phyloP scores from a whole-genome alignment of 2,797 vertebrate genomes.

The Pipistrellus pipistrellus region DNA sequence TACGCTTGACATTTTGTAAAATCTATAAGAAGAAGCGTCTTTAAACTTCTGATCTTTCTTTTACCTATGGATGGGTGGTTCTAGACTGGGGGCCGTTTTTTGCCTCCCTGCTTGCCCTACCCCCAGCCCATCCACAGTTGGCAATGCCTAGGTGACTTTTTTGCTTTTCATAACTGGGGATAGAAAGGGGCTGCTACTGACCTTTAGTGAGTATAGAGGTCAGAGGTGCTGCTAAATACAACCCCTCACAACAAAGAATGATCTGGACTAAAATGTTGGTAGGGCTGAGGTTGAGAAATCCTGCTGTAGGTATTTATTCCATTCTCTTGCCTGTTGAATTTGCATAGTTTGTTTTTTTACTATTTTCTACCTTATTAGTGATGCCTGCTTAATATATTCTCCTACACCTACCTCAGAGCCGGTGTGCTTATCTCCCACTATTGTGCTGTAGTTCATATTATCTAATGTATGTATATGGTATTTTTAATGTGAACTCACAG shows the following conservation, averaged over 20 bases:
- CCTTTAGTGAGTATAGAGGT: neutral
- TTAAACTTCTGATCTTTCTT: slow-evolving; percentile 37
- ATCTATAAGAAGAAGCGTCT: neutral
- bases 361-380: neutral
- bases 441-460: neutral
- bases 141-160: neutral
- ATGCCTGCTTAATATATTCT: neutral
- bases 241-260: neutral
- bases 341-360: slow-evolving; percentile 28
- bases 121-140: neutral
- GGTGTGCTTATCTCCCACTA: neutral
- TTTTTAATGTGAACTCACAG: slow-evolving; percentile 43
- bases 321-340: neutral
- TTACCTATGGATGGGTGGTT: slow-evolving; percentile 29
- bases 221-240: neutral
- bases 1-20: slow-evolving; percentile 38
- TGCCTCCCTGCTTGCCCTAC: neutral
- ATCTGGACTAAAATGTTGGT: neutral
- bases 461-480: neutral
- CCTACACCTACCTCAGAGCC: neutral
- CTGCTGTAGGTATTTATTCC: neutral
- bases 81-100: neutral
- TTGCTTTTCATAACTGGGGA: neutral
- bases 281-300: slow-evolving; percentile 14
- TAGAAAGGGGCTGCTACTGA: neutral